These are phyloP conservation scores for Hippoglossus hippoglossus DNA, from an alignment of 2,797 vertebrate genomes.

Conservation along the genomic window DNA sequence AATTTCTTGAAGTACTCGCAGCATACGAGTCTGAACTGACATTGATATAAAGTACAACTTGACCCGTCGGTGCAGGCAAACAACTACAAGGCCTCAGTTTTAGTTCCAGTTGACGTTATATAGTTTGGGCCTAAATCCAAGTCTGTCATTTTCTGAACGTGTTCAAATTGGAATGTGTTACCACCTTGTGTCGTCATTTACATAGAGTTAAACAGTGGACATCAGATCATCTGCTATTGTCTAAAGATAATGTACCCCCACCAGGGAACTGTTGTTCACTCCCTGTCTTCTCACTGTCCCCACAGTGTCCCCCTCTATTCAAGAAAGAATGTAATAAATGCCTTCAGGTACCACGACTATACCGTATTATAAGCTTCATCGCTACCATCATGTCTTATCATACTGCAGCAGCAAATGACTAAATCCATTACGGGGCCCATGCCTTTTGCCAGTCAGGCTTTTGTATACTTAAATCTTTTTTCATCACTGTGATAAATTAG, in stretches of 20 bases:
- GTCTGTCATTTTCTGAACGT: conserved; percentile 19
- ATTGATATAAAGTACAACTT: too few species aligned
- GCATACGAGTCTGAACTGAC: too few species aligned
- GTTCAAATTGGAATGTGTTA: conserved; percentile 27
- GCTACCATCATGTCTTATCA: conserved; percentile 79
- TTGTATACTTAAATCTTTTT: conserved; percentile 17
- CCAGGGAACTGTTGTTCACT: conserved; percentile 68
- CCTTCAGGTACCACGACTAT: conserved; percentile 87
- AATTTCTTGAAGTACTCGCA: too few species aligned
- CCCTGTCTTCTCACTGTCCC: conserved; percentile 83
- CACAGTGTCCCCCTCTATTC: conserved; percentile 89
- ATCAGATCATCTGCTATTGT: conserved; percentile 50
- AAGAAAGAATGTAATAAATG: conserved; percentile 92
- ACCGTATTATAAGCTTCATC: conserved; percentile 83
- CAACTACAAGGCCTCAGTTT: neutral
- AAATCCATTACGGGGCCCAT: conserved; percentile 52
- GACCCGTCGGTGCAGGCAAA: too few species aligned
- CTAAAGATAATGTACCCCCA: conserved; percentile 39
- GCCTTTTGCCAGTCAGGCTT: conserved; percentile 31
- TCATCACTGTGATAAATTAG: conserved; percentile 49
- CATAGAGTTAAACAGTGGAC: conserved; percentile 40
- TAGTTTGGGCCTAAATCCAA: conserved; percentile 6
- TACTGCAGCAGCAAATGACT: conserved; percentile 66
- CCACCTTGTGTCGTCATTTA: conserved; percentile 37
- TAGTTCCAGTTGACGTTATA: fast-evolving